Conservation (phyloP, 2,797 vertebrate species). For the Acrocephalus scirpaceus region DNA sequence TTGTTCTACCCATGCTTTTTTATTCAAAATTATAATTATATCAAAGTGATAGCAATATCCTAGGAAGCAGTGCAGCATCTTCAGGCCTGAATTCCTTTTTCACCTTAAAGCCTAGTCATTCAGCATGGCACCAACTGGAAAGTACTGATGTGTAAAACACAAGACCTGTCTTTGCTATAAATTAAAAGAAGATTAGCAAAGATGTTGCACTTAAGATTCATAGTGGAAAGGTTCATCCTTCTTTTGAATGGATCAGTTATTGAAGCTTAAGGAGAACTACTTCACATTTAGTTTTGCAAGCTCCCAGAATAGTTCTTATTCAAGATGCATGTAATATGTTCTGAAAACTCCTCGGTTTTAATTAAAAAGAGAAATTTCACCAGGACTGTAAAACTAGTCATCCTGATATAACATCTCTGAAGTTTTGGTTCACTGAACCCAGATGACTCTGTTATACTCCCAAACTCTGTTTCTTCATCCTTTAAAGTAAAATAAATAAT, state of each 20-base stretch:
- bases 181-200: background rate
- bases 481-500: background rate
- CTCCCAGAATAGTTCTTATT: background rate
- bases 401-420: background rate
- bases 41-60: background rate
- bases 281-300: background rate
- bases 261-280: background rate
- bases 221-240: background rate
- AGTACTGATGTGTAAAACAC: background rate
- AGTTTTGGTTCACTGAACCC: background rate
- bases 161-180: background rate
- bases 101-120: background rate
- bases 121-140: background rate
- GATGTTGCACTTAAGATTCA: background rate
- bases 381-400: background rate
- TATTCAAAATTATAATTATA: background rate
- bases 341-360: background rate
- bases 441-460: background rate
- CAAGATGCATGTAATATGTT: background rate
- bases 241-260: background rate
- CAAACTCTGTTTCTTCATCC: background rate
- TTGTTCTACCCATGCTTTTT: background rate
- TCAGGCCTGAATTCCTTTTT: background rate
- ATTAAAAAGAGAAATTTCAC: conserved; percentile 24
- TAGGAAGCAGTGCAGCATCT: background rate